Conservation (phyloP, 53 echinoderm and acorn worm species). For the Holothuria scabra region DNA sequence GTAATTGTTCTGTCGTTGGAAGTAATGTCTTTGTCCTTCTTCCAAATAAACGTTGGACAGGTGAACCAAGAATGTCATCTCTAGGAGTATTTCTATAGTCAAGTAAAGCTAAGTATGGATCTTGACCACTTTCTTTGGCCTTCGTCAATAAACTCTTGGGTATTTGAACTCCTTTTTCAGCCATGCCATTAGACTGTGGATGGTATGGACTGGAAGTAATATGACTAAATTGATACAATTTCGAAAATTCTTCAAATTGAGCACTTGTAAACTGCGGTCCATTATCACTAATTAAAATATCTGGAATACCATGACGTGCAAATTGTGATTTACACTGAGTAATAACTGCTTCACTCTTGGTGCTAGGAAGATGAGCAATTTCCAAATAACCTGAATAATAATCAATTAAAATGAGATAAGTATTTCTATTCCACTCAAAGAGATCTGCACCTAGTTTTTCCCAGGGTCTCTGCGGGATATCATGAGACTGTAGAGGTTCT, state of each 20-base stretch:
- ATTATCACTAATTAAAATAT: no score
- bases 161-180: slow-evolving; percentile 58
- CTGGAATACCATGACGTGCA: no score
- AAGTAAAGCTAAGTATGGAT: slow-evolving; percentile 38
- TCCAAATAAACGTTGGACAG: slow-evolving; percentile 39
- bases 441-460: no score
- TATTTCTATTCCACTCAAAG: no score
- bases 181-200: slow-evolving; percentile 53
- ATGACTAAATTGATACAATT: slow-evolving; percentile 14
- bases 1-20: slow-evolving; percentile 20
- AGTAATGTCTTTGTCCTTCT: slow-evolving; percentile 40
- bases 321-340: slow-evolving; percentile 57
- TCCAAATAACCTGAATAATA: no score
- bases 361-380: no score
- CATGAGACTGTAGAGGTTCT: no score
- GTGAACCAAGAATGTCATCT: slow-evolving; percentile 34
- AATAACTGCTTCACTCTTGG: no score
- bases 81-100: slow-evolving; percentile 41
- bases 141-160: slow-evolving; percentile 50
- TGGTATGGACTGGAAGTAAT: no score
- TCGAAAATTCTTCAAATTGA: slow-evolving; percentile 29
- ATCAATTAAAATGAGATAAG: no score
- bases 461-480: no score
- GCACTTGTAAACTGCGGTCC: slow-evolving; percentile 7
- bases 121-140: slow-evolving; percentile 18